A percentile compares a stretch with the other conserved stretches of the same genome.
Conservation (phyloP, 2,797 vertebrate species). For the Sebastes umbrosus region DNA sequence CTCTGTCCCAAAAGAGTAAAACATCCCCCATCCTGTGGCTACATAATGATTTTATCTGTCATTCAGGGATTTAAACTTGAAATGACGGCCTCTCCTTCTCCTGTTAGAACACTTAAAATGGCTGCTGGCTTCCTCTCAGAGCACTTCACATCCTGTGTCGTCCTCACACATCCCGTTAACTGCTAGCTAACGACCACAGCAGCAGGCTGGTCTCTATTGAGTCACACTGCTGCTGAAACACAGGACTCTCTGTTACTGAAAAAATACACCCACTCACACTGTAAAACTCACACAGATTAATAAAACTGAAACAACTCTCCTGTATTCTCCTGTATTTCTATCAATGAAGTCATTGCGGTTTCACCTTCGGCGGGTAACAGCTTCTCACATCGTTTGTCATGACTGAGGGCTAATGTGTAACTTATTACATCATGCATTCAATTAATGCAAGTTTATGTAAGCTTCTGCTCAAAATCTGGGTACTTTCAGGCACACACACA, state of each 20-base stretch:
- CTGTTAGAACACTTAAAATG: slow-evolving; percentile 56
- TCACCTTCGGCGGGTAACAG: slow-evolving; percentile 6
- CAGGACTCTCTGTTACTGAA: slow-evolving; percentile 54
- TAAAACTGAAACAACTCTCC: background rate
- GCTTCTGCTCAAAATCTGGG: slow-evolving; percentile 25
- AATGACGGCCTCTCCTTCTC: slow-evolving; percentile 7
- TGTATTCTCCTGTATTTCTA: background rate
- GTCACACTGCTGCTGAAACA: slow-evolving; percentile 59
- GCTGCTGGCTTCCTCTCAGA: slow-evolving; percentile 53
- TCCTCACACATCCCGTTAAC: slow-evolving; percentile 42
- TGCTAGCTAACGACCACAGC: slow-evolving; percentile 43
- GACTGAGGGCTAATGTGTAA: background rate
- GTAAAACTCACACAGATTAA: slow-evolving; percentile 37
- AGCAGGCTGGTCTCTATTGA: slow-evolving; percentile 48
- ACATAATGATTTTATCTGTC: slow-evolving; percentile 8
- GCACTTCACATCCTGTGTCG: slow-evolving; percentile 66
- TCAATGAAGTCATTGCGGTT: slow-evolving; percentile 35
- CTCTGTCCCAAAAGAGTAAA: background rate
- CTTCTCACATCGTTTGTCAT: slow-evolving; percentile 18
- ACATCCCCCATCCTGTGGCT: background rate
- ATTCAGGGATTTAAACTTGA: slow-evolving; percentile 19
- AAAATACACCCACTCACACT: slow-evolving; percentile 52
- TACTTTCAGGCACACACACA: slow-evolving; percentile 43
- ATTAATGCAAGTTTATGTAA: slow-evolving; percentile 18
- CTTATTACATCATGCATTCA: slow-evolving; percentile 9